These are phyloP conservation scores for Eledona agricola DNA, from an alignment of 2,888 invertebrate species.

Conservation along the genomic window DNA sequence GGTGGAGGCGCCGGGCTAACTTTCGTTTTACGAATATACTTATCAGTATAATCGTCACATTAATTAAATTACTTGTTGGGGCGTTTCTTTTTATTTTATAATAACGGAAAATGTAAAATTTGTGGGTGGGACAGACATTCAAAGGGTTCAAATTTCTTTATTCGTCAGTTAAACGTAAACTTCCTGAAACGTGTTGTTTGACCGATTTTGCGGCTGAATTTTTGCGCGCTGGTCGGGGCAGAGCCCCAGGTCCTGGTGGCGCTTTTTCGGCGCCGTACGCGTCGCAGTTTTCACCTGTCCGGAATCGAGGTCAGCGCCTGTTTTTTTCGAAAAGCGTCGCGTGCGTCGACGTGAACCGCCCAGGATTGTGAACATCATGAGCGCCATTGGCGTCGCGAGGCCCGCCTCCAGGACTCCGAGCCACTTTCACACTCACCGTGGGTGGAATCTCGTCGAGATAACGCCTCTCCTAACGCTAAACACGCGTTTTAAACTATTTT, in stretches of 20 bases:
- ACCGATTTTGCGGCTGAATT: too few species aligned
- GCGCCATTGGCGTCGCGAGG: slow-evolving; percentile 61
- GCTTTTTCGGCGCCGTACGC: not conserved
- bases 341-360: slow-evolving; percentile 59
- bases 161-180: too few species aligned
- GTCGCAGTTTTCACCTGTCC: slow-evolving; percentile 49
- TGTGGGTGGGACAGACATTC: too few species aligned
- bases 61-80: too few species aligned
- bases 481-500: slow-evolving; percentile 48
- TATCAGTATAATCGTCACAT: too few species aligned
- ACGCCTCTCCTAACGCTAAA: slow-evolving; percentile 53
- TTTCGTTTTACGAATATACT: too few species aligned
- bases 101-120: too few species aligned
- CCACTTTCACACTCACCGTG: slow-evolving; percentile 52
- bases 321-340: slow-evolving; percentile 54
- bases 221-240: not conserved
- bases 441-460: slow-evolving; percentile 55
- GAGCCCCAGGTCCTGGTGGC: not conserved
- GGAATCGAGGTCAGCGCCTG: slow-evolving; percentile 47
- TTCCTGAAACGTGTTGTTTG: too few species aligned
- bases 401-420: slow-evolving; percentile 57
- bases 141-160: too few species aligned
- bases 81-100: too few species aligned
- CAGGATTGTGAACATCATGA: slow-evolving; percentile 52
- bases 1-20: too few species aligned